phyloP scores from a whole-genome alignment of 1,140 invertebrate genomes.

The Drosophila seguyi region DNA sequence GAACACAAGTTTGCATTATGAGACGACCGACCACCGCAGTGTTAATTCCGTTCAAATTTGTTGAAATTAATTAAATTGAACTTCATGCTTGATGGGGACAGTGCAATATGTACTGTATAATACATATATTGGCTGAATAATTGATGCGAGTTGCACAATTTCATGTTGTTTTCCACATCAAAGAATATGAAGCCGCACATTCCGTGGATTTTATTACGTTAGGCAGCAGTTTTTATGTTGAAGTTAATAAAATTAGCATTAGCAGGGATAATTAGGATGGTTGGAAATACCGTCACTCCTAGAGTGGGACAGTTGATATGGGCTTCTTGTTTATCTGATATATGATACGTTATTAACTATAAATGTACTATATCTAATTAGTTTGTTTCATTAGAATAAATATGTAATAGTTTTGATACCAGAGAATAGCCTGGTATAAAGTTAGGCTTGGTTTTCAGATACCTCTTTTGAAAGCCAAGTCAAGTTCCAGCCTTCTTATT shows the following conservation, averaged over 20 bases:
- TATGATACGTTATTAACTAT: too few species aligned
- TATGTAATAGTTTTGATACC: too few species aligned
- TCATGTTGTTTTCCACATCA: constrained; percentile 39
- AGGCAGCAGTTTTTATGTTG: constrained; percentile 10
- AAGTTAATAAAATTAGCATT: constrained; percentile 45
- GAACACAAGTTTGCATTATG: constrained; percentile 48
- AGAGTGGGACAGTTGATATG: too few species aligned
- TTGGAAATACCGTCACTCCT: not conserved
- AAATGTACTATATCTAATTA: too few species aligned
- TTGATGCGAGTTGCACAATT: constrained; percentile 26
- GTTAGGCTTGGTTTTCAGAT: not conserved
- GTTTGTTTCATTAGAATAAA: too few species aligned
- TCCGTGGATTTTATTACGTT: constrained; percentile 1
- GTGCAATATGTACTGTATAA: constrained; percentile 1
- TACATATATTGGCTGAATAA: constrained; percentile 15
- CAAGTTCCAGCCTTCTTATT: not conserved
- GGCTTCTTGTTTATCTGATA: too few species aligned
- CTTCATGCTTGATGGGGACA: not conserved
- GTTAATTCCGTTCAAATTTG: constrained; percentile 52
- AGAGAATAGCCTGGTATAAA: not conserved
- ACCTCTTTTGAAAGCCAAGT: too few species aligned
- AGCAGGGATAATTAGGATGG: constrained; percentile 28
- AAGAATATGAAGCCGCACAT: constrained; percentile 10
- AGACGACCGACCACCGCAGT: constrained; percentile 46
- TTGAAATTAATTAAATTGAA: constrained; percentile 66